Percentiles rank a stretch among this genome's conserved stretches.
Evolutionary conservation across 2,888 invertebrate species (phyloP).

Genomic region (Diarsia mendica): DNA sequence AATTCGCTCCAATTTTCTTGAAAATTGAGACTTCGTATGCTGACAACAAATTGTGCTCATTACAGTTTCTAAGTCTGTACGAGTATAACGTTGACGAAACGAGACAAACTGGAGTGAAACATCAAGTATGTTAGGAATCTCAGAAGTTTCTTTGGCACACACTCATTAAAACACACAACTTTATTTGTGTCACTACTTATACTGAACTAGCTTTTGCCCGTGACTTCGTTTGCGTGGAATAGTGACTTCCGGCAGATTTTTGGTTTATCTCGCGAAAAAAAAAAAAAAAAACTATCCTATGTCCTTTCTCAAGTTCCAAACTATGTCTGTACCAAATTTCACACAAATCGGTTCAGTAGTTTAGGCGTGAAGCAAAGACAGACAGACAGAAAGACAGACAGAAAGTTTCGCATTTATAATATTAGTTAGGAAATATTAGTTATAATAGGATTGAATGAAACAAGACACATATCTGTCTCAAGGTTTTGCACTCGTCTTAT

Average conservation of each 20-base stretch:
- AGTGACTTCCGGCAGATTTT: no score
- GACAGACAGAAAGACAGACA: no score
- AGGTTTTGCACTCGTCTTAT: not conserved
- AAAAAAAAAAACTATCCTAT: no score
- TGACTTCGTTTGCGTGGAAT: no score
- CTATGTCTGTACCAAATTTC: no score
- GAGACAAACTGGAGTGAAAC: slow-evolving; percentile 1
- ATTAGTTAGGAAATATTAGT: no score
- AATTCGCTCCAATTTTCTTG: not conserved
- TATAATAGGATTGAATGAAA: not conserved
- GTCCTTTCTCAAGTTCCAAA: no score
- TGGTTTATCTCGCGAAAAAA: no score
- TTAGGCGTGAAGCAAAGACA: no score
- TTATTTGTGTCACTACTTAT: not conserved
- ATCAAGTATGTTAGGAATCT: not conserved
- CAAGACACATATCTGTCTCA: not conserved
- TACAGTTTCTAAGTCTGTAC: slow-evolving; percentile 1
- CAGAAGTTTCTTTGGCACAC: not conserved
- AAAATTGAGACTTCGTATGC: not conserved
- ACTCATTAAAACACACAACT: slow-evolving; percentile 8
- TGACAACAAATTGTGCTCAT: slow-evolving; percentile 15
- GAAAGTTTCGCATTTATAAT: no score
- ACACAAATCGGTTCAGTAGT: no score
- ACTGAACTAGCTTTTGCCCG: no score
- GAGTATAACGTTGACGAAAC: slow-evolving; percentile 3